Evolutionary conservation across 2,888 invertebrate species (phyloP), one percentile per base, ranked within the genome.

Genomic region (Phania funesta): DNA sequence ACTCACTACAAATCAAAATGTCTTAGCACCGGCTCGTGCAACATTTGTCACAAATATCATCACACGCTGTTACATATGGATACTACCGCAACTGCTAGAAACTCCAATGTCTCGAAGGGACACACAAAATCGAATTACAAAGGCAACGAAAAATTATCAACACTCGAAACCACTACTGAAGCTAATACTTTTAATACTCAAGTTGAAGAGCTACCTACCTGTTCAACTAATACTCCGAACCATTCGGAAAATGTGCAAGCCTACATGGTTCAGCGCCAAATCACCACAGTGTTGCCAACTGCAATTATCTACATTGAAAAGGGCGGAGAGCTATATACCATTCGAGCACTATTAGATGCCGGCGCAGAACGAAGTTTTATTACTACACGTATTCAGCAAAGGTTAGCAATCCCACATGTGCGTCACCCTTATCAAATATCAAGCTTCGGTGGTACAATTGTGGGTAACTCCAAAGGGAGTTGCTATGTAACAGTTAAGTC

Each of bases 281-380:
- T 6, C 6, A 9, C 32, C 9, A 32, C 32, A 8, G 9, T 32
- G 6, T 32, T 32, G 41, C 16, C 41, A 3, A 41, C 41, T 7
- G 41, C 41, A 11, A n/a, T 41, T 6, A 11, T 41, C 5, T 16
- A 41, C 16, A 16, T 6, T 16, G 5, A 16, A 5, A 5, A 7
- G 6, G 6, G 6, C 6, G 41, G 41, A 11, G 41, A 41, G 1
- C 5, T 11, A 11, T 18, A 16, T 11, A 41, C 41, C 1, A 11
- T 41, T 8, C 41, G 41, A 11, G 41, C 41, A 16, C 16, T 41
- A 4, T 16, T 41, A 18, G 41, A 41, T 41, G 16, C n/a, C 8
- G 41, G 41, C 16, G 8, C 41, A 41, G 41, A 41, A 16, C n/a
- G 22, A 46, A 64, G 48, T 16, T 65, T 65, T 35, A 24, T 64